phyloP scores from a whole-genome alignment of 2,888 invertebrate genomes.

The Orchesella flavescens region DNA sequence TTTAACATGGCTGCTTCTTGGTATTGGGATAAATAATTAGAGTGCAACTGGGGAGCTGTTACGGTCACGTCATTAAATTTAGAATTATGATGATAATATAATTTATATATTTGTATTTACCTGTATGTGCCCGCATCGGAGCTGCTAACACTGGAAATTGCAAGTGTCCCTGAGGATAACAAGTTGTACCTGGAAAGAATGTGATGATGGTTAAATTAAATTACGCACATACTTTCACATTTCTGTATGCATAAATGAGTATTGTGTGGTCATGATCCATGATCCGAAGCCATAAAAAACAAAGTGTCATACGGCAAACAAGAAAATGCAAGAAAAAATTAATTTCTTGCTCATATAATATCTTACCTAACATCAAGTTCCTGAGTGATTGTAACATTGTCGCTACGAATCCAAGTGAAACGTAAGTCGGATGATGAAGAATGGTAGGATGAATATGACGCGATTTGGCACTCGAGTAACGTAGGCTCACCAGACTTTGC shows the following conservation, averaged over 20 bases:
- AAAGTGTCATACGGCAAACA: too few relatives aligned
- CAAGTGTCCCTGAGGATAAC: conserved; percentile 69
- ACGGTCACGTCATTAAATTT: too few relatives aligned
- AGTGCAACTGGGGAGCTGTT: too few relatives aligned
- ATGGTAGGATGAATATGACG: conserved; percentile 54
- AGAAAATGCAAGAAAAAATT: not conserved
- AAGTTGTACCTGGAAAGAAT: conserved; percentile 64
- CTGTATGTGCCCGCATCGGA: conserved; percentile 67
- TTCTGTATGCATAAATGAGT: too few relatives aligned
- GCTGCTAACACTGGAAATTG: conserved; percentile 63
- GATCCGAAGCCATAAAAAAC: not conserved
- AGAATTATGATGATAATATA: too few relatives aligned
- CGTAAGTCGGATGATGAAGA: conserved; percentile 49
- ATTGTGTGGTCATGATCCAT: not conserved
- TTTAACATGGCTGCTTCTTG: too few relatives aligned
- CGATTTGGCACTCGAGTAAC: conserved; percentile 68
- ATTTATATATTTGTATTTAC: too few relatives aligned
- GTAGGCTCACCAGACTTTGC: conserved; percentile 64
- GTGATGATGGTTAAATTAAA: not conserved
- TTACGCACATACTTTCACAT: too few relatives aligned
- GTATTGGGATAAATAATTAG: too few relatives aligned
- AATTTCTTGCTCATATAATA: too few relatives aligned
- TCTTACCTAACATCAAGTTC: conserved; percentile 66
- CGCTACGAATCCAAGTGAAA: conserved; percentile 64
- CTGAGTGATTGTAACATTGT: conserved; percentile 67